phyloP scores from a whole-genome alignment of 2,888 invertebrate species.

The Heliconius ismenius region DNA sequence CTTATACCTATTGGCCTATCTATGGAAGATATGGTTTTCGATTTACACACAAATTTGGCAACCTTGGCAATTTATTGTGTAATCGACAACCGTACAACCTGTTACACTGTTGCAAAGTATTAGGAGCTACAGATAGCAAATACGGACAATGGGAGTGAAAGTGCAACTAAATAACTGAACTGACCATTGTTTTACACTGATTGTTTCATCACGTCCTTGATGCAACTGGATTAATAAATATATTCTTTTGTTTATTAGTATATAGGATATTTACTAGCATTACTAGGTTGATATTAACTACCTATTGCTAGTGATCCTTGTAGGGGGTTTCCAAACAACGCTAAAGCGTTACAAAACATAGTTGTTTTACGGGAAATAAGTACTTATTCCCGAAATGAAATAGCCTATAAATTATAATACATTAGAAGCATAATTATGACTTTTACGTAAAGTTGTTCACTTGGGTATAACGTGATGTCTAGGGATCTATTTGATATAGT shows the following conservation, averaged over 20 bases:
- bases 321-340: too few relatives aligned
- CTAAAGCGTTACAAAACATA: not conserved
- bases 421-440: not conserved
- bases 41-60: not conserved
- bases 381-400: not conserved
- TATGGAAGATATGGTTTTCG: not conserved
- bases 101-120: constrained; percentile 58
- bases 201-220: constrained; percentile 77
- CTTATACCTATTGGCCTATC: not conserved
- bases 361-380: not conserved
- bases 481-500: too few relatives aligned
- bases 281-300: not conserved
- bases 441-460: not conserved
- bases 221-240: constrained; percentile 58
- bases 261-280: not conserved
- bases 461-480: too few relatives aligned
- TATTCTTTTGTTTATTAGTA: constrained; percentile 34
- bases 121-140: constrained; percentile 60
- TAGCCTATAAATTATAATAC: not conserved
- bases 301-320: too few relatives aligned
- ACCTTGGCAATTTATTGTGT: constrained; percentile 55
- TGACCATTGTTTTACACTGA: constrained; percentile 72
- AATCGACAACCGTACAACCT: constrained; percentile 55
- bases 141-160: constrained; percentile 77
- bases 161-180: constrained; percentile 70